Conservation (phyloP, 92 coral and sea anemone genomes). For the Phenganax subtilis region DNA sequence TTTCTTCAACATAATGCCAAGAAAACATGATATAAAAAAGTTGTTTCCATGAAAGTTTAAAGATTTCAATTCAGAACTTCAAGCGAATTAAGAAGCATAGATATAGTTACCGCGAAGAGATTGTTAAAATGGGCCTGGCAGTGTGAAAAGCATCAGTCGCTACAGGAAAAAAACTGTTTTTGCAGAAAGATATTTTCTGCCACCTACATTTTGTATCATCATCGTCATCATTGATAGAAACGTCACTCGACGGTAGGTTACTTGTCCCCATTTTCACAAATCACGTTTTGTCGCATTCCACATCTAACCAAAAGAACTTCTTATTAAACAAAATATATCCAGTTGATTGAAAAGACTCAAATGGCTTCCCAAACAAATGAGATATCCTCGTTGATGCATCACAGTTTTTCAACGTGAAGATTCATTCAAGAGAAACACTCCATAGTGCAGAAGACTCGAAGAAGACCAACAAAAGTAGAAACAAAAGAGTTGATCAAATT, state of each 20-base stretch:
- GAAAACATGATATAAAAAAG: neutral
- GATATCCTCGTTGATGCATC: slow-evolving; percentile 2
- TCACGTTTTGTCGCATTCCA: neutral
- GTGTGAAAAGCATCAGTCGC: no score
- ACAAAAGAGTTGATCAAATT: no score
- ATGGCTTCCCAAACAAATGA: neutral
- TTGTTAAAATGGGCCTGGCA: no score
- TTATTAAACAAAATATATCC: neutral
- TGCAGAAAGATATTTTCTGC: no score
- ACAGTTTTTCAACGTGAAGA: neutral
- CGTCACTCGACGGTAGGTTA: neutral
- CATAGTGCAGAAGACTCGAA: neutral
- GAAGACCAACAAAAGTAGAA: no score
- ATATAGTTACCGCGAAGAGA: neutral
- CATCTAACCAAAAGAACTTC: neutral
- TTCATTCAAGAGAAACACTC: neutral
- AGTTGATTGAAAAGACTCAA: neutral
- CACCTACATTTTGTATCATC: slow-evolving; percentile 32
- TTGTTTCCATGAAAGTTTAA: neutral
- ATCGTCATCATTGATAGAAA: slow-evolving; percentile 1
- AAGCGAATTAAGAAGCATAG: no score
- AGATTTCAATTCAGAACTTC: no score
- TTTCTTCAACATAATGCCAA: no score
- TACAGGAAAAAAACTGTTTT: no score
- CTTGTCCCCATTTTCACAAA: slow-evolving; percentile 5